These are phyloP conservation scores for Eubasilissa regina DNA, from an alignment of 1,140 invertebrate species.

Conservation along the genomic window DNA sequence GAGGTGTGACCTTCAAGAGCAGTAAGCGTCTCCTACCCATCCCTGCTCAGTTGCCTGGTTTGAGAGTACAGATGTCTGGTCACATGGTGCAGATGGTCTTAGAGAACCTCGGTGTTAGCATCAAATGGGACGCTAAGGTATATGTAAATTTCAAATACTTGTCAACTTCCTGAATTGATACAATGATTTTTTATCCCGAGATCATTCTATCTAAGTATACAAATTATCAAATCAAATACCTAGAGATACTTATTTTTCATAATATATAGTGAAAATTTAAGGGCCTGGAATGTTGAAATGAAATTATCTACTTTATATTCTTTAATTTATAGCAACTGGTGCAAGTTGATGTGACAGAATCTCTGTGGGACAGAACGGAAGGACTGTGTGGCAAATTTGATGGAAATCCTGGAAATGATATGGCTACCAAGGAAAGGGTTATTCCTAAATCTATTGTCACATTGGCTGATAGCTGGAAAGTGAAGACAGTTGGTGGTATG, in stretches of 20 bases:
- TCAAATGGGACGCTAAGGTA: slow-evolving; percentile 83
- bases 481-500: slow-evolving; percentile 77
- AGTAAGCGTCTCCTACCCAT: slow-evolving; percentile 76
- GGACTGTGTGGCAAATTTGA: slow-evolving; percentile 88
- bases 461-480: slow-evolving; percentile 80
- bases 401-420: slow-evolving; percentile 80
- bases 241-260: too few species aligned
- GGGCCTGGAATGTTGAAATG: background rate
- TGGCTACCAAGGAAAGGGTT: slow-evolving; percentile 75
- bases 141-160: slow-evolving; percentile 54
- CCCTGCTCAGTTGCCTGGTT: slow-evolving; percentile 78
- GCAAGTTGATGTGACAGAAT: slow-evolving; percentile 77
- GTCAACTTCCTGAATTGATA: too few species aligned
- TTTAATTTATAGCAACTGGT: slow-evolving; percentile 71
- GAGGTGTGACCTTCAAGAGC: slow-evolving; percentile 72
- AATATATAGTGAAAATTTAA: too few species aligned
- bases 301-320: slow-evolving; percentile 1
- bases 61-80: slow-evolving; percentile 79
- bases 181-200: too few species aligned
- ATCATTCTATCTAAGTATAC: too few species aligned
- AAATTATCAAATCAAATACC: too few species aligned
- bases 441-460: slow-evolving; percentile 68
- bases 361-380: slow-evolving; percentile 83
- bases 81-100: slow-evolving; percentile 79
- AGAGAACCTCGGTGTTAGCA: slow-evolving; percentile 78